phyloP scores from a whole-genome alignment of 1,140 invertebrate genomes.

The Neotoxoptera formosana region DNA sequence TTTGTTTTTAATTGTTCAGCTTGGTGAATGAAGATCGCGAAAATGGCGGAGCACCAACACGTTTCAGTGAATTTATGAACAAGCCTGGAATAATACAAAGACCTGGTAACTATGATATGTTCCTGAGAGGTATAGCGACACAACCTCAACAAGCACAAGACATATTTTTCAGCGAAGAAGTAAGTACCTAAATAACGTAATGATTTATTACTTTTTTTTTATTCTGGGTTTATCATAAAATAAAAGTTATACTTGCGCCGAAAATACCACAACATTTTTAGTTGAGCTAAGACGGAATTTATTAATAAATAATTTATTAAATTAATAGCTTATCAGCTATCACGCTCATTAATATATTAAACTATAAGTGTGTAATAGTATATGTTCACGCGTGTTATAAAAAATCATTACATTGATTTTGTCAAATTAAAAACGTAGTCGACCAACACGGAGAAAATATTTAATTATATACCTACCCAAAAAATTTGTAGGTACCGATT shows the following conservation, averaged over 20 bases:
- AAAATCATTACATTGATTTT: neutral
- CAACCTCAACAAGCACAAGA: slow-evolving; percentile 75
- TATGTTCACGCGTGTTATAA: neutral
- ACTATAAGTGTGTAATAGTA: neutral
- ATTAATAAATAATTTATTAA: neutral
- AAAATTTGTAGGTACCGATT: neutral
- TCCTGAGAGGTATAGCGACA: slow-evolving; percentile 70
- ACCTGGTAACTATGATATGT: slow-evolving; percentile 59
- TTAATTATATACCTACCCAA: neutral
- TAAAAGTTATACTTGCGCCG: neutral
- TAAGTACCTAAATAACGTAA: slow-evolving; percentile 61
- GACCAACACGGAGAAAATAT: neutral
- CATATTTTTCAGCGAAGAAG: slow-evolving; percentile 74
- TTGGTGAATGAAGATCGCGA: slow-evolving; percentile 58
- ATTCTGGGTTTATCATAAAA: neutral
- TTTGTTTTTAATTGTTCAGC: slow-evolving; percentile 42
- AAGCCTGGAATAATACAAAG: slow-evolving; percentile 59
- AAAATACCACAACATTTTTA: neutral
- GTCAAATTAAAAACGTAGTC: neutral
- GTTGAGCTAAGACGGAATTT: neutral
- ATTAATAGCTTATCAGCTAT: neutral
- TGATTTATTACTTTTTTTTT: slow-evolving; percentile 12
- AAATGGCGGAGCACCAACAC: slow-evolving; percentile 38
- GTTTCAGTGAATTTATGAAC: slow-evolving; percentile 59
- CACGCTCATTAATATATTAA: neutral